Evolutionary conservation across 2,797 vertebrate species (phyloP).

Genomic region (Sebastes baramenuke): DNA sequence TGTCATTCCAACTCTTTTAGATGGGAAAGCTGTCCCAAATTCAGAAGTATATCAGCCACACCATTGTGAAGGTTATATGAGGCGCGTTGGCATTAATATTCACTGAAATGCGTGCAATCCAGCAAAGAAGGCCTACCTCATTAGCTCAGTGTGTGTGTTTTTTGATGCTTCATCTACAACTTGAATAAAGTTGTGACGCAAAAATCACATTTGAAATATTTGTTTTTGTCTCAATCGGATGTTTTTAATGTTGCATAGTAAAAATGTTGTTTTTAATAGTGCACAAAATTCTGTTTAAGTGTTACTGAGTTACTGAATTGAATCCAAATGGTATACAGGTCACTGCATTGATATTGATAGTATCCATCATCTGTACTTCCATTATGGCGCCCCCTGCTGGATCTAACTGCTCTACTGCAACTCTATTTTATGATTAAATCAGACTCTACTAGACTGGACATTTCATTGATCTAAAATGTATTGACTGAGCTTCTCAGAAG

Average conservation of each 20-base stretch:
- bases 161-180: background rate
- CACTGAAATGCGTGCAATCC: background rate
- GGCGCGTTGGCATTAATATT: background rate
- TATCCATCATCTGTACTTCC: background rate
- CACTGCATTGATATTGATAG: background rate
- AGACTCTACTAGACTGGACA: background rate
- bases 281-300: background rate
- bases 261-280: background rate
- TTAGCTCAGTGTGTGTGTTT: background rate
- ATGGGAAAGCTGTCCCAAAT: background rate
- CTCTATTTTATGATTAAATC: background rate
- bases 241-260: background rate
- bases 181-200: constrained; percentile 43
- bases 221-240: background rate
- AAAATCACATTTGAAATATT: background rate
- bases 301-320: background rate
- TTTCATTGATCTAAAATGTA: background rate
- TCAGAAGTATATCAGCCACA: background rate
- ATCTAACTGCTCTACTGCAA: background rate
- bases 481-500: background rate
- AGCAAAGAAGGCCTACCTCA: background rate
- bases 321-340: background rate
- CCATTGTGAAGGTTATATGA: background rate
- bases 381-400: constrained; percentile 26
- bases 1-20: background rate